These are phyloP conservation scores for Subacronicta megacephala DNA, from an alignment of 2,888 invertebrate genomes.

Conservation along the genomic window DNA sequence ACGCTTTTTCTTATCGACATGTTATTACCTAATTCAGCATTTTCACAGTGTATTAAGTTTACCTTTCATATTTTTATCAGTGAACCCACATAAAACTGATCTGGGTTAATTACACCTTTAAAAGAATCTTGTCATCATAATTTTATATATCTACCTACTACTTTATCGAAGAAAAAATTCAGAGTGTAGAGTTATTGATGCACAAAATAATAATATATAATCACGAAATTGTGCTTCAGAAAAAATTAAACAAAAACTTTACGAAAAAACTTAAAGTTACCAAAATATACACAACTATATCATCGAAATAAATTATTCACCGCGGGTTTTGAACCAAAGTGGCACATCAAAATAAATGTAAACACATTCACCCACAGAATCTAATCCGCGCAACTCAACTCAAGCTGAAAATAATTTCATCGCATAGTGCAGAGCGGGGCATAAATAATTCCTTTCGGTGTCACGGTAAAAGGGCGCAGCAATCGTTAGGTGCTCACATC, in stretches of 20 bases:
- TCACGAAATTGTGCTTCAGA: neutral
- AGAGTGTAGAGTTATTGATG: neutral
- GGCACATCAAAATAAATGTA: conserved; percentile 57
- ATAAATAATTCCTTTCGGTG: conserved; percentile 70
- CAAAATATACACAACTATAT: conserved; percentile 2
- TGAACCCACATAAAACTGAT: conserved; percentile 42
- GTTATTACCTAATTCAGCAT: conserved; percentile 80
- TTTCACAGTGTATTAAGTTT: conserved; percentile 78
- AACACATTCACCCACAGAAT: conserved; percentile 55
- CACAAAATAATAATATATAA: neutral
- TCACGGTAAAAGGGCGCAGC: conserved; percentile 71
- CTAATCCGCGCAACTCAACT: conserved; percentile 56
- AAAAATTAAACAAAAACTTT: neutral
- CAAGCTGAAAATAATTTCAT: conserved; percentile 61
- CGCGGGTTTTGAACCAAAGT: conserved; percentile 33
- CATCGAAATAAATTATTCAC: conserved; percentile 46
- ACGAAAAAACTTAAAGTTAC: neutral
- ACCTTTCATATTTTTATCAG: conserved; percentile 68
- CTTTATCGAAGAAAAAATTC: conserved; percentile 12
- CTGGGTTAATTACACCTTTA: conserved; percentile 48
- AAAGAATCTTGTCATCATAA: conserved; percentile 14
- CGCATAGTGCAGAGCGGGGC: conserved; percentile 63
- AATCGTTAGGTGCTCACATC: conserved; percentile 79
- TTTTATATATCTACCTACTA: too few relatives aligned
- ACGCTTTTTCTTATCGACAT: conserved; percentile 80